Percentiles rank a stretch among this genome's conserved stretches.
Conservation (phyloP, 2,797 vertebrate species). For the Sciurus vulgaris region DNA sequence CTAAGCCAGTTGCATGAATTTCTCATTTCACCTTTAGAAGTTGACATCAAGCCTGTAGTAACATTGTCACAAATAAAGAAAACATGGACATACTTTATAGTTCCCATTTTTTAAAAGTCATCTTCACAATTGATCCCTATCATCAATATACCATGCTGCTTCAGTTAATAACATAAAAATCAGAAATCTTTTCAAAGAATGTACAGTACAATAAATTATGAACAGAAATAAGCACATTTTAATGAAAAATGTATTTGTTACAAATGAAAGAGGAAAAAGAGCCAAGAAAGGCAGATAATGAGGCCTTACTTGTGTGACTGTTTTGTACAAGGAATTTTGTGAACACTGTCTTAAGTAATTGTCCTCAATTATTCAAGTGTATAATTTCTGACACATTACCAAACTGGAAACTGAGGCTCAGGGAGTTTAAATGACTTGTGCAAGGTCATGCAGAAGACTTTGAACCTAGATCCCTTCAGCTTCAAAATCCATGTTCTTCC, state of each 20-base stretch:
- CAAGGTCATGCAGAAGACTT: not conserved
- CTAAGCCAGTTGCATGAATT: not conserved
- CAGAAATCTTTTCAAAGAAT: not conserved
- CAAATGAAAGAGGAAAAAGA: not conserved
- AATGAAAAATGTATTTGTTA: not conserved
- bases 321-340: not conserved
- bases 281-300: not conserved
- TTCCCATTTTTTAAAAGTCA: conserved; percentile 25
- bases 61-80: not conserved
- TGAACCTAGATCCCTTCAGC: not conserved
- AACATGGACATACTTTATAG: not conserved
- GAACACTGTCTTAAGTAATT: not conserved
- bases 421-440: not conserved
- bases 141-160: not conserved
- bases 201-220: not conserved
- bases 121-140: not conserved
- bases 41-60: not conserved
- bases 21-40: conserved; percentile 13
- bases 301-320: not conserved
- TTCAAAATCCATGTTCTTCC: not conserved
- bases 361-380: not conserved
- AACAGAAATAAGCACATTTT: conserved; percentile 1
- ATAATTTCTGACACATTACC: not conserved
- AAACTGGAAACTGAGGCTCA: not conserved
- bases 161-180: conserved; percentile 1